Conservation (phyloP, 2,797 vertebrate species). For the Liparis tanakae region DNA sequence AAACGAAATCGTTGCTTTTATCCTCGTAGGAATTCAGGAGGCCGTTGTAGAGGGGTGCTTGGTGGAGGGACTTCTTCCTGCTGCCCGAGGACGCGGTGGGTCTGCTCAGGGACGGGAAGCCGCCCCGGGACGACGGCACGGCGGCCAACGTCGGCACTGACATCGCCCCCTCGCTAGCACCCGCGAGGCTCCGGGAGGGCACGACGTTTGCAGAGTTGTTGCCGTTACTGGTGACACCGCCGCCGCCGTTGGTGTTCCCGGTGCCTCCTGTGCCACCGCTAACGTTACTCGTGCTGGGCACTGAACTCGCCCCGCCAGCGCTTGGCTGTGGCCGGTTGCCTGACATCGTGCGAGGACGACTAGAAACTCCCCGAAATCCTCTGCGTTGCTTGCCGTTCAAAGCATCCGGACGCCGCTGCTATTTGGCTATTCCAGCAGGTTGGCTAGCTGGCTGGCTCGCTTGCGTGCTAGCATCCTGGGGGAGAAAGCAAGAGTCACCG, state of each 20-base stretch:
- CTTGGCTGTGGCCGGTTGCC: conserved; percentile 77
- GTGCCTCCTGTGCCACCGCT: conserved; percentile 67
- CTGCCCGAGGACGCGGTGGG: conserved; percentile 77
- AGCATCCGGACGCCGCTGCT: conserved; percentile 77
- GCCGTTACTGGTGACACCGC: conserved; percentile 72
- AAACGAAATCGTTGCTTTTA: conserved; percentile 99
- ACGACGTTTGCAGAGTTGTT: conserved; percentile 75
- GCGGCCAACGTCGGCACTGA: conserved; percentile 67
- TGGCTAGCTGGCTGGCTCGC: conserved; percentile 56
- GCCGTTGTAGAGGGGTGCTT: conserved; percentile 92
- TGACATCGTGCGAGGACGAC: conserved; percentile 80
- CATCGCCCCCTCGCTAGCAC: conserved; percentile 65
- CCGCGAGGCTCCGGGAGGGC: conserved; percentile 73
- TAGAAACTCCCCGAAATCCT: conserved; percentile 63
- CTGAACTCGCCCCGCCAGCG: conserved; percentile 71
- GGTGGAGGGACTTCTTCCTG: conserved; percentile 89
- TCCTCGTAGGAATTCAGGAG: conserved; percentile 97
- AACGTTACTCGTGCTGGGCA: conserved; percentile 81
- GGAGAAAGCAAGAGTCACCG: conserved; percentile 41
- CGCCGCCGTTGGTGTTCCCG: conserved; percentile 65
- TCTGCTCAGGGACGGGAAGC: conserved; percentile 73
- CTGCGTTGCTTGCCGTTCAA: conserved; percentile 63
- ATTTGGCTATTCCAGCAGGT: conserved; percentile 55
- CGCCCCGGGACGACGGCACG: conserved; percentile 70
- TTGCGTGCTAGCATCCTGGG: conserved; percentile 67